Base-by-base conservation (phyloP, 1,140 invertebrate genomes). In the Zaprionus capensis region DNA sequence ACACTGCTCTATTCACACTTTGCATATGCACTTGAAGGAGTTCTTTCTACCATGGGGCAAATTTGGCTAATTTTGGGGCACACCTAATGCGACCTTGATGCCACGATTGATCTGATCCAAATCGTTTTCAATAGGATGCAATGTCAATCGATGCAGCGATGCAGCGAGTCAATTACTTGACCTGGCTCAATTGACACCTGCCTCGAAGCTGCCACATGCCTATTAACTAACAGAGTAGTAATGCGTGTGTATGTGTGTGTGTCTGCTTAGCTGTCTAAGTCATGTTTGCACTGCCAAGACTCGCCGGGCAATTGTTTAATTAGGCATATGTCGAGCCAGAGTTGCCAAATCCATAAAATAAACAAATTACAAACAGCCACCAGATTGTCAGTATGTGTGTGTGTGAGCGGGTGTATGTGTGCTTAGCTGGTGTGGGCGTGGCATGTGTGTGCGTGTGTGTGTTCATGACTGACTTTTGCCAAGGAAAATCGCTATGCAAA, bases 291-390 rank as follows among this genome's bases (percentile, higher is more conserved):
- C 28, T 75, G 59, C n/a, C 31, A 58, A 49, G 56, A 44, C 68
- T 58, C 56, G 28, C 20, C 56, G 70, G 70, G 73, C 64, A 71
- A 76, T 79, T 80, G 75, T 90, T 87, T 87, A 87, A 87, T 87
- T 88, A 87, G 77, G 86, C 62, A 80, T 88, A 87, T 78, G 63
- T 58, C 69, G 70, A 67, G 46, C 12, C 63, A 79, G 67, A 69
- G 24, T 58, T 65, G 61, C 55, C 63, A 88, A 88, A 88, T 81
- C 84, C 84, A 85, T 79, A 85, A 90, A 90, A 85, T 66, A 88
- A 88, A 88, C 84, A 88, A 90, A 88, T 88, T 88, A 88, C 85
- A 71, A 76, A n/a, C 74, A 84, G 75, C 71, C 31, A 79, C 62
- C 84, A 87, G 84, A 72, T 87, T 88, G 78, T 22, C n/a, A 51